Base-by-base conservation (phyloP, 1,140 invertebrate species). In the Drosophila simulans region DNA sequence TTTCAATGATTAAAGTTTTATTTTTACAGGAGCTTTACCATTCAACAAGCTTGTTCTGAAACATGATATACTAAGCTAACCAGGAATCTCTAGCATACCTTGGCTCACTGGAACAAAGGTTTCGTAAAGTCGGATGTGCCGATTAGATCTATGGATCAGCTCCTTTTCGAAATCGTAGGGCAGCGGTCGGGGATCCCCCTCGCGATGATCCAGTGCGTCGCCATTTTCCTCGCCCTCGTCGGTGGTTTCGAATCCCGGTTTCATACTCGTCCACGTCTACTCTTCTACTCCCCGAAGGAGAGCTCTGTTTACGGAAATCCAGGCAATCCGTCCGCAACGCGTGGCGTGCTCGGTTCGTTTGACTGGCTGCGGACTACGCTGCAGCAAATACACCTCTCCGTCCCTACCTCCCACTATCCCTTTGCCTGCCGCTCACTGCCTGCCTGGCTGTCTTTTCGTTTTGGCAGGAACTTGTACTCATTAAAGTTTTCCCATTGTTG, bases 81-180 rank as follows among this genome's bases (percentile, higher is more conserved):
- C 35, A 37, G 8, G 1, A 42, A 42, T 17, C 8, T 5, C 20
- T 49, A 27, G 7, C 15, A 5, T 46, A 90, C 85, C 85, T 73
- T 68, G 65, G 17, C 63, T 80, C 1, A 77, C 59, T 5, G 86
- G 88, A 39, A 73, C 81, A n/a, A 90, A 90, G 7, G 42, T 13
- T 5, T 77, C 58, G 35, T 53, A 64, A 7, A 90, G 58, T 12
- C 78, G 74, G 42, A 91, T 86, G 46, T 90, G 80, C 20, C 66
- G 80, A 43, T 90, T 91, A 31, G 83, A 80, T 3, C 73, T 83
- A 8, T 81, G 63, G 34, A 92, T 88, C 1, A 92, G 51, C 57
- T 92, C 91, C 77, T 92, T 90, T 46, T 92, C 91, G 45, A 92
- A 92, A 15, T 73, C 73, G 56, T 92, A 92, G 5, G 88, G 88